Evolutionary conservation across 1,140 invertebrate species (phyloP), one percentile per base, ranked within the genome.

Genomic region (Pachyrhynchus sulphureomaculatus): DNA sequence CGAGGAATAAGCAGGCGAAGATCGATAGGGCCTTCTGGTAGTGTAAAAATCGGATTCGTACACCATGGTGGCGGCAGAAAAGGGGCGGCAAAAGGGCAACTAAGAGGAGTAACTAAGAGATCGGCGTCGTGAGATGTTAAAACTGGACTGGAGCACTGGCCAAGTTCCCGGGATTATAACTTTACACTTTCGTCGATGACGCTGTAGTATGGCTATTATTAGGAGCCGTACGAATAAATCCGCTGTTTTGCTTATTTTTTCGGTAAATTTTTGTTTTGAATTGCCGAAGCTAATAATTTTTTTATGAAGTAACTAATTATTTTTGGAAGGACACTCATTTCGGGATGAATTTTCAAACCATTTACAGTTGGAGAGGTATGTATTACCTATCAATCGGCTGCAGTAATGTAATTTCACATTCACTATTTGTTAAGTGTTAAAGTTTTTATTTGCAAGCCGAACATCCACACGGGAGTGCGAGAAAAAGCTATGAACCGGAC

Each of bases 1-100:
- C 72, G 89, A 88, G 71, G 85, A 85, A 69, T 84, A 80, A 67
- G 82, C 79, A 58, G 88, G 88, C 75, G 87, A 79, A 72, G 86
- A 82, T 52, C 78, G 74, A 76, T 89, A 89, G 48, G 89, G 89
- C 79, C 89, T 86, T 79, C 90, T 86, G 76, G 87, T 91, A 70
- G 89, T 91, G 79, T 90, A 90, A 79, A 91, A 92, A 80, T 91
- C 90, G 82, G 87, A 88, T 82, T 90, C 88, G 87, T 91, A 92
- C 82, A 92, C 90, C 90, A 92, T 92, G 76, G 84, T 84, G 79
- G 51, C 45, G 64, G 47, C 29, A n/a, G n/a, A 56, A 65, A 61
- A 54, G 45, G 55, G 62, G 59, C 52, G 64, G 47, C 53, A 48
- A 62, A 62, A 45, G 51, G n/a, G 59, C 23, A 41, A 51, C 60